phyloP scores from a whole-genome alignment of 2,113 vertebrate genomes.

The Anas platyrhynchos region DNA sequence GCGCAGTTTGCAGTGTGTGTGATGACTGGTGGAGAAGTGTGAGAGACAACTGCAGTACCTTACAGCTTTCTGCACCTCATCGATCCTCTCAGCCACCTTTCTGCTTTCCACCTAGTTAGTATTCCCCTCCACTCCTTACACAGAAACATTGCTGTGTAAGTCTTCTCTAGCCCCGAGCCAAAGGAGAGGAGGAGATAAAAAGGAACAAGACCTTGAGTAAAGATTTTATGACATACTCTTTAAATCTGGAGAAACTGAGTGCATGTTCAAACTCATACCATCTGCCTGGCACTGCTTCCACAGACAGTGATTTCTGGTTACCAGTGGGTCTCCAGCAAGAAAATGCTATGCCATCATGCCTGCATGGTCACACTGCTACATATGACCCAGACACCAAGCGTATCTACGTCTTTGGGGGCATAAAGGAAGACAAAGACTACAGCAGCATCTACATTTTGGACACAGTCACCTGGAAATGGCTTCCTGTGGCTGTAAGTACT shows the following conservation, averaged over 20 bases:
- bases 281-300: background rate
- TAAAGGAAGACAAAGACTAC: conserved; percentile 77
- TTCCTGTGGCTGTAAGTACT: conserved; percentile 81
- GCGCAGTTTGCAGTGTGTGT: background rate
- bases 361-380: conserved; percentile 85
- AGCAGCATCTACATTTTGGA: conserved; percentile 82
- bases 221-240: background rate
- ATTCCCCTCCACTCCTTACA: background rate
- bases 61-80: background rate
- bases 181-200: background rate
- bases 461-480: conserved; percentile 90
- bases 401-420: conserved; percentile 86
- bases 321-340: conserved; percentile 76
- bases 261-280: background rate
- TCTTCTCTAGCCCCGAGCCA: background rate
- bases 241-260: background rate
- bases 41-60: background rate
- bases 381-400: conserved; percentile 86
- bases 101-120: background rate
- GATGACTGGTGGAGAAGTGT: background rate
- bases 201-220: background rate
- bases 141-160: background rate
- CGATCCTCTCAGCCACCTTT: background rate
- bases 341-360: conserved; percentile 61
- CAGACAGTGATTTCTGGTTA: conserved; percentile 89